A percentile compares a stretch with the other conserved stretches of the same genome.
These are phyloP conservation scores for Drosophila trapezifrons DNA, from an alignment of 1,140 invertebrate genomes.

Conservation along the genomic window DNA sequence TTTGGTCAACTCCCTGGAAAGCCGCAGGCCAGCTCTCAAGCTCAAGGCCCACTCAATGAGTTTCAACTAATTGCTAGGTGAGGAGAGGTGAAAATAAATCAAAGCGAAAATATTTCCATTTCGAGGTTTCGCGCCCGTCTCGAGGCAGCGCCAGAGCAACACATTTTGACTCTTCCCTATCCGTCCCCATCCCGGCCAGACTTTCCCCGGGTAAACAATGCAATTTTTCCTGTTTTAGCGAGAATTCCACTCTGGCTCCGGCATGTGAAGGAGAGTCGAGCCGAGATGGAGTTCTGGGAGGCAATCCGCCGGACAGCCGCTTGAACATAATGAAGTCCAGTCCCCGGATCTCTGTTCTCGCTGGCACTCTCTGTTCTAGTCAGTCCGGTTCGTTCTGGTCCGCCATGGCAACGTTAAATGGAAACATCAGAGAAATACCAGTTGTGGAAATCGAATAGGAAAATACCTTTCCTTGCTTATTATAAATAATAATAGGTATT, in stretches of 20 bases:
- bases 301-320: conserved; percentile 41
- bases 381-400: conserved; percentile 17
- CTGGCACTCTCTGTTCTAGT: conserved; percentile 30
- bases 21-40: conserved; percentile 26
- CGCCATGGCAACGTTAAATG: conserved; percentile 22
- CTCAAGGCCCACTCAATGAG: conserved; percentile 53
- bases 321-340: conserved; percentile 67
- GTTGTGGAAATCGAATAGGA: background rate
- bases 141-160: conserved; percentile 8
- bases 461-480: background rate
- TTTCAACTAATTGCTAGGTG: conserved; percentile 66
- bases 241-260: conserved; percentile 51
- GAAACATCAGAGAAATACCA: background rate
- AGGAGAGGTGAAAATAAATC: conserved; percentile 56
- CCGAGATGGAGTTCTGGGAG: conserved; percentile 11
- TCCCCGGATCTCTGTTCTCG: conserved; percentile 18
- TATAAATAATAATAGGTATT: too few species aligned
- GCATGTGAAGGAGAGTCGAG: conserved; percentile 19
- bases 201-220: conserved; percentile 48
- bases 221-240: conserved; percentile 69
- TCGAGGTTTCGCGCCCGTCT: conserved; percentile 12
- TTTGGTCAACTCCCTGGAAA: conserved; percentile 42
- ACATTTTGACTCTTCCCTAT: conserved; percentile 3
- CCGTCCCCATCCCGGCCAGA: background rate
- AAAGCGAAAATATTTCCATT: conserved; percentile 57